Base-by-base conservation (phyloP, 2,113 vertebrate species). In the Archocentrus centrarchus region DNA sequence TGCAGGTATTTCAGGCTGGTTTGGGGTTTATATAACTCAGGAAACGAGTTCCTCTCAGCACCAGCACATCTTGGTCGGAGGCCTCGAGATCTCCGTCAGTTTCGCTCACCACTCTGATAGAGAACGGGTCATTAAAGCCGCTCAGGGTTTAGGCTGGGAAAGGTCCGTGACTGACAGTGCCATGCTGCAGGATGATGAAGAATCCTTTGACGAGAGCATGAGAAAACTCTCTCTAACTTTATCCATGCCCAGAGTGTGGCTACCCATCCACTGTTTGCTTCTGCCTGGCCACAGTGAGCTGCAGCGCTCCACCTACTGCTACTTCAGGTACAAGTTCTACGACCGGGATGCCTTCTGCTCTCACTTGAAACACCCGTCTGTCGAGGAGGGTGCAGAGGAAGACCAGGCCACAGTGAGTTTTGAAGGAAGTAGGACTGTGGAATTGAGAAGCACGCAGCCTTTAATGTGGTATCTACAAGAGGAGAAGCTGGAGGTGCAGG, bases 1-100 rank as follows among this genome's bases (percentile, higher is more conserved):
- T 81, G 0, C 59, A 99, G 98, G 98, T 18, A 96, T 99, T 73
- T 95, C 95, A 30, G 98, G 98, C 86, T 99, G 98, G 98, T 98
- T 95, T 94, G 96, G 97, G 2, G 80, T 99, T 18, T 91, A 94
- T 32, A 64, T 93, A 0, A 77, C 96, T 3, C 93, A 93, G 35
- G 95, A 95, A 9, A 11, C 35, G 0, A 9, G 32, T 70, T 78
- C 95, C 1, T 85, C 82, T n/a, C 93, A 3, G 83, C 79, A 5
- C 0, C 90, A 93, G 82, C 95, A 93, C 75, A 86, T 93, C 61
- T 10, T 96, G 0, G 97, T 96, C 0, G 98, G 98, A 18, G 98
- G 98, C 2, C 94, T 99, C 41, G 97, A 99, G 20, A 77, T 99
- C 77, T 97, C 97, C 0, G 30, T 99, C 2, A 90, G 91, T 73